Conservation (phyloP, 2,797 vertebrate genomes). For the Helicolenus hilgendorfi region DNA sequence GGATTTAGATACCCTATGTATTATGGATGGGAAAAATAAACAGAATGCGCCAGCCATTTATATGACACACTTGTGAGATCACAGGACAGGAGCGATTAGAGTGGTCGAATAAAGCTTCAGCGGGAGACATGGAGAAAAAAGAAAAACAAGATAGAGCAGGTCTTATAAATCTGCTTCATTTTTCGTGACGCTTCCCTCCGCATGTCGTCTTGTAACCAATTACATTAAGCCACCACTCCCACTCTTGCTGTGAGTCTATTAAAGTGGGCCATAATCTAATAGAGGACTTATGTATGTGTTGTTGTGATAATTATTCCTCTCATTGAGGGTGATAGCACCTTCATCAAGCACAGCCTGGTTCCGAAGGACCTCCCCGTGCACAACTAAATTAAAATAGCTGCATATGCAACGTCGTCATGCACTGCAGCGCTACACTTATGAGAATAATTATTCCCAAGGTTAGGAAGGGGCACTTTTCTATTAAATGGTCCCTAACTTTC, state of each 20-base stretch:
- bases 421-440: conserved; percentile 36
- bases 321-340: conserved; percentile 84
- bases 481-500: conserved; percentile 66
- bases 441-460: conserved; percentile 64
- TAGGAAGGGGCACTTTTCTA: conserved; percentile 51
- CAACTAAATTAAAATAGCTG: conserved; percentile 77
- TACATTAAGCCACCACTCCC: conserved; percentile 79
- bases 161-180: conserved; percentile 70
- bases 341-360: conserved; percentile 77
- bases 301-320: conserved; percentile 86
- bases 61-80: conserved; percentile 86
- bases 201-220: conserved; percentile 82
- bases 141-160: conserved; percentile 7
- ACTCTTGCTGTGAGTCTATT: conserved; percentile 80
- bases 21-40: conserved; percentile 88
- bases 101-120: conserved; percentile 82
- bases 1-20: conserved; percentile 86
- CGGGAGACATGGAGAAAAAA: background rate
- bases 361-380: conserved; percentile 64
- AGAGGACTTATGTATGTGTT: conserved; percentile 81
- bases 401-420: conserved; percentile 47
- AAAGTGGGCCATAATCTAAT: conserved; percentile 84
- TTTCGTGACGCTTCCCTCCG: conserved; percentile 55
- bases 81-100: conserved; percentile 84
- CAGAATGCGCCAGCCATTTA: conserved; percentile 82